Evolutionary conservation across 2,797 vertebrate genomes (phyloP), one percentile per base, ranked within the genome.

Genomic region (Euthynnus affinis): DNA sequence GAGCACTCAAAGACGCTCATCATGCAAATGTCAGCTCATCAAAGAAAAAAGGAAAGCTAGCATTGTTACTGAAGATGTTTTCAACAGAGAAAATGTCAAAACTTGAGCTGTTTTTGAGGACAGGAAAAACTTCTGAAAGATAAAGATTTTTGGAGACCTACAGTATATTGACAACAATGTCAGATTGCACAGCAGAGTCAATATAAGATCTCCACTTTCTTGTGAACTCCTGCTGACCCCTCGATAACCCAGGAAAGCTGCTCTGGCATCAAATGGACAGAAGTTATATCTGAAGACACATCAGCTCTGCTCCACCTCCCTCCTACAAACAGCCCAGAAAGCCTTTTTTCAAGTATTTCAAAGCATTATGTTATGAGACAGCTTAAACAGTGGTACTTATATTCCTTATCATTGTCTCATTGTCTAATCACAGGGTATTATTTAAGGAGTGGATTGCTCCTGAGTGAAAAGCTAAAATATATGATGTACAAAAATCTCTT

Each of bases 321-420:
- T 55, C 22, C 71, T 37, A 42, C 51, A n/a, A 53, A 56, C 17
- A 78, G 32, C 74, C 32, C 63, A 58, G 46, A 25, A 23, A 73
- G 58, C 37, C 34, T 13, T 52, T 53, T 74, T 67, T 23, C 20
- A 27, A 25, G 14, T 9, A n/a, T 37, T 42, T 37, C 23, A 34
- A 63, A 42, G 42, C n/a, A 56, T 57, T 55, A 20, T 34, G 44
- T 46, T 23, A 69, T 69, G 18, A 52, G 42, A n/a, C 5, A 3
- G 20, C 2, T 18, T 17, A 34, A 51, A 66, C 29, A 32, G n/a
- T 37, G 48, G 25, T 9, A 37, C 34, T 37, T 37, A 37, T 14
- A 22, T 69, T 15, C 13, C 6, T 29, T 32, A 3, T 29, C 5
- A 32, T 32, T 32, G 29, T 32, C 27, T 29, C 5, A 32, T 32